Evolutionary conservation across 2,797 vertebrate genomes (phyloP), one percentile per base, ranked within the genome.

Genomic region (Stomatorhinus walkeri): DNA sequence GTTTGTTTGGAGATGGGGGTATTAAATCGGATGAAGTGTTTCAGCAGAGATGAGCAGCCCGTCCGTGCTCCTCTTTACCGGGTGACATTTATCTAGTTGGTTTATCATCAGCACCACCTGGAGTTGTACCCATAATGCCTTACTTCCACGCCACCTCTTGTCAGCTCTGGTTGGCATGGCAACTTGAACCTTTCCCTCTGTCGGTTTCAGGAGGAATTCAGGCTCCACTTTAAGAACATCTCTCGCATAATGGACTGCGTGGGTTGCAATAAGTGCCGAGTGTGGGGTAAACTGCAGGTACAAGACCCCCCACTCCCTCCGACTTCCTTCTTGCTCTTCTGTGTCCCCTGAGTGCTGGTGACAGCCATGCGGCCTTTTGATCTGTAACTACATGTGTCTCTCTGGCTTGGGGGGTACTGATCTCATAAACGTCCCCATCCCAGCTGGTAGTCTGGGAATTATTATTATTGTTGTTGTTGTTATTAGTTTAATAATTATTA

Each of bases 201-300:
- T 88, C 12, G 3, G 9, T 86, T 79, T 85, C 92, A 99, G 98
- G 98, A 99, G 91, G 98, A 99, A 90, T 98, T 99, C 92, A 95
- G 98, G 4, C 94, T 99, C 54, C 98, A 99, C 91, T 99, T 99
- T 93, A 99, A 99, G 90, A 99, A 99, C 92, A 99, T 99, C 94
- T 99, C 98, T 49, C 96, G 96, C 87, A 99, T 99, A 93, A 99
- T 99, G 98, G 98, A 99, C 94, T 99, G 98, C 56, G 97, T 99
- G 54, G 98, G 98, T 91, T 99, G 98, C 93, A 98, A 97, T 91
- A 99, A 99, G 88, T 99, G 98, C 94, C 96, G 98, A 0, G 93
- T 99, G 14, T 99, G 98, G 98, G 98, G 98, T 0, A 99, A 98
- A 90, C 92, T 99, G 32, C 98, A 99, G 97, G 98, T 99, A 86